Evolutionary conservation across 2,888 invertebrate genomes (phyloP).

Genomic region (Neoscelio sp.): DNA sequence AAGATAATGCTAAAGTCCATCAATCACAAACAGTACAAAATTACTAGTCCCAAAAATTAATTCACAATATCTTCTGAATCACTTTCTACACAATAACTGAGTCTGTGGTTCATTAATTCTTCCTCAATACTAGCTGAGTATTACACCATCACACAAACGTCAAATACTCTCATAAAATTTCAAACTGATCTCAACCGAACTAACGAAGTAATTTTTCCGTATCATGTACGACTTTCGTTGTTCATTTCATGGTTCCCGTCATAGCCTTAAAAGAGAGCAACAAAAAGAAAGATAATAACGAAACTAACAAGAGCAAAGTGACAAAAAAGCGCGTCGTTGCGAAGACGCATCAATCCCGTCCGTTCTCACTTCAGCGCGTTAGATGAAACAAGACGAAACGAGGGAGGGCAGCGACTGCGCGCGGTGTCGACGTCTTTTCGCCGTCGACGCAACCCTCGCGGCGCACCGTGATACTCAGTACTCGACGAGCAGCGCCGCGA

Average conservation of each 20-base stretch:
- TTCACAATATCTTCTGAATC: too few relatives aligned
- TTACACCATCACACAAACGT: too few relatives aligned
- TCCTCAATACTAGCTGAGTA: too few relatives aligned
- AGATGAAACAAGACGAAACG: constrained; percentile 50
- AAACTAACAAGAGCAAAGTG: constrained; percentile 7
- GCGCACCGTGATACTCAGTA: constrained; percentile 81
- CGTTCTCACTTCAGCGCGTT: constrained; percentile 43
- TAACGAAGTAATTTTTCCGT: not conserved
- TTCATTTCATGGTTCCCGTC: too few relatives aligned
- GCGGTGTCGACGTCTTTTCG: constrained; percentile 76
- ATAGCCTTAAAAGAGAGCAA: not conserved
- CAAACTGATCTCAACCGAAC: not conserved
- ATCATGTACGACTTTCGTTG: not conserved
- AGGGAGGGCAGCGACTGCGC: constrained; percentile 70
- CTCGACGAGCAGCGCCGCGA: constrained; percentile 82
- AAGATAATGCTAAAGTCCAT: too few relatives aligned
- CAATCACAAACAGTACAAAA: too few relatives aligned
- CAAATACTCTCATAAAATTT: too few relatives aligned
- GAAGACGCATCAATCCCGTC: constrained; percentile 50
- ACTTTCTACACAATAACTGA: too few relatives aligned
- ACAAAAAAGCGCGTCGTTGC: constrained; percentile 28
- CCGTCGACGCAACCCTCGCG: constrained; percentile 81
- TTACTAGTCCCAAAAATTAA: too few relatives aligned
- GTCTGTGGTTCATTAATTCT: too few relatives aligned
- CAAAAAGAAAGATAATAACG: constrained; percentile 12